phyloP scores from a whole-genome alignment of 1,140 invertebrate genomes.

The Zaprionus vittiger region DNA sequence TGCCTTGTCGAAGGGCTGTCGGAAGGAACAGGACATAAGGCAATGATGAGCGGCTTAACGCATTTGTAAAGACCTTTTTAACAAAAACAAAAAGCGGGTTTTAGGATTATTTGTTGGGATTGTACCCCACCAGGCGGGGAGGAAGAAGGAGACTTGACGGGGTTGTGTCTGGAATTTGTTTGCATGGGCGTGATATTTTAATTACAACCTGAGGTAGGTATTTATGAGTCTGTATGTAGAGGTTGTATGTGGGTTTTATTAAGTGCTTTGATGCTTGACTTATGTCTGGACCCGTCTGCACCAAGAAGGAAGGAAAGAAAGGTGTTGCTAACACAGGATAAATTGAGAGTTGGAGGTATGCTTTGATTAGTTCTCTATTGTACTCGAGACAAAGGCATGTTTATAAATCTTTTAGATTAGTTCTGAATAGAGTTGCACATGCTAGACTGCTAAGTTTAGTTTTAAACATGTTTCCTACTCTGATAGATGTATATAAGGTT shows the following conservation, averaged over 20 bases:
- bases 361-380: conserved; percentile 16
- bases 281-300: conserved; percentile 21
- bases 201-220: conserved; percentile 69
- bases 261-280: conserved; percentile 69
- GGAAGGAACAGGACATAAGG: conserved; percentile 39
- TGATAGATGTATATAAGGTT: neutral
- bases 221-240: conserved; percentile 19
- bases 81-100: conserved; percentile 65
- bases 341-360: neutral
- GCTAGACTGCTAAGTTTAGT: neutral
- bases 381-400: neutral
- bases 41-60: conserved; percentile 78
- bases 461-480: neutral
- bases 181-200: conserved; percentile 80
- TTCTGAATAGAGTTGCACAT: neutral
- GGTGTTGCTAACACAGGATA: neutral
- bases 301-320: conserved; percentile 12
- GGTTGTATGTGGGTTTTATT: conserved; percentile 47
- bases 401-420: neutral
- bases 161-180: conserved; percentile 50
- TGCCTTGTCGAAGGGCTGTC: conserved; percentile 10
- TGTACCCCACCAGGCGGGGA: neutral
- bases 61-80: conserved; percentile 78
- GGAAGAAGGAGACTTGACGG: neutral
- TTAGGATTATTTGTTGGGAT: conserved; percentile 70